Evolutionary conservation across 2,797 vertebrate species (phyloP), one percentile per base, ranked within the genome.

Genomic region (Callimico goeldii): DNA sequence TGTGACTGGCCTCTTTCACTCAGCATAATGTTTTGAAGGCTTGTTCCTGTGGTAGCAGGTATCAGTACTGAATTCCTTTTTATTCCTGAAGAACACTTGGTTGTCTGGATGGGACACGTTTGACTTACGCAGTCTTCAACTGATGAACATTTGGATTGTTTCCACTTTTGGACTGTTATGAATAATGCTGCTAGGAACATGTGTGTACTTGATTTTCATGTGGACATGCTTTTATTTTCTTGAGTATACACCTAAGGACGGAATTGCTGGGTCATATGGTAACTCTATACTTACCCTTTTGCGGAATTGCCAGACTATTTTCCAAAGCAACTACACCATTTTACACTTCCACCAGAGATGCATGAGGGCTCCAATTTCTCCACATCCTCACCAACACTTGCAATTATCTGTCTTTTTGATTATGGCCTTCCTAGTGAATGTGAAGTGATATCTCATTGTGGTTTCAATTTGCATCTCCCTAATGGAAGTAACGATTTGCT

Each of bases 401-500:
- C 13, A 77, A 83, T 67, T 87, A 43, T 33, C n/a, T 84, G 61
- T 94, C 82, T 73, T 90, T 61, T 43, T 52, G 6, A 55, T 75
- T 77, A 82, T 46, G 43, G 50, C 14, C 75, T 58, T 89, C n/a
- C 58, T 82, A 39, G 70, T 33, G 6, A 5, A n/a, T 91, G 30
- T 70, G 19, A 77, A 77, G 33, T 70, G 70, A 36, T 48, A 88
- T 39, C 30, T 75, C 36, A 52, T 19, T 79, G 91, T 72, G 52
- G 48, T 41, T 93, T 83, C 72, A 82, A 64, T 73, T 86, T 82
- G 28, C 11, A 73, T 89, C 90, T 90, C n/a, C 70, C 39, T 96
- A 48, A 57, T 79, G 70, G 81, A 86, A 73, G 33, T 17, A 64
- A 19, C 15, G 70, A 64, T 46, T 94, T 90, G 14, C 39, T 55